Evolutionary conservation across 2,888 invertebrate species (phyloP).

Genomic region (Mythimna ferrago): DNA sequence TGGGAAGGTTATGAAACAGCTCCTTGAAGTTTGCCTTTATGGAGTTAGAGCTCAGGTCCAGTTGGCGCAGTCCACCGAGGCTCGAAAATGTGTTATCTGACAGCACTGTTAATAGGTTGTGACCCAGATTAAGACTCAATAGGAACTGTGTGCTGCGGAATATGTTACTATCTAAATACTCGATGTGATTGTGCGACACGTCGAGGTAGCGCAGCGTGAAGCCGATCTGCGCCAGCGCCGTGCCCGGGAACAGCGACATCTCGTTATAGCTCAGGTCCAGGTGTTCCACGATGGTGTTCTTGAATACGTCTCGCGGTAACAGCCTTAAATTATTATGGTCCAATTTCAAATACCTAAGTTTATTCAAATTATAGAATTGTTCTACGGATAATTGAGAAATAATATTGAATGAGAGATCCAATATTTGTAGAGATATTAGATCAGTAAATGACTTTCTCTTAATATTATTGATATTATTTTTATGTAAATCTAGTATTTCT

Average conservation of each 20-base stretch:
- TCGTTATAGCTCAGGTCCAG: constrained; percentile 95
- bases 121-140: constrained; percentile 94
- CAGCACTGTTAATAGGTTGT: constrained; percentile 95
- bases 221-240: constrained; percentile 94
- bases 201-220: constrained; percentile 95
- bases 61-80: constrained; percentile 93
- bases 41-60: constrained; percentile 95
- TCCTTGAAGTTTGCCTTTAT: constrained; percentile 96
- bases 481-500: constrained; percentile 94
- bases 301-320: constrained; percentile 94
- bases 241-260: constrained; percentile 94
- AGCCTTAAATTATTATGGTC: constrained; percentile 94
- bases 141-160: constrained; percentile 96
- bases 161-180: constrained; percentile 96
- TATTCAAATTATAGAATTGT: constrained; percentile 94
- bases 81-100: constrained; percentile 97
- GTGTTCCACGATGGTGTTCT: constrained; percentile 95
- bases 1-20: constrained; percentile 96
- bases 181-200: constrained; percentile 94
- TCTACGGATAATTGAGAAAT: constrained; percentile 94
- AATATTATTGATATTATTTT: constrained; percentile 93
- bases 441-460: constrained; percentile 95
- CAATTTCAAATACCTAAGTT: constrained; percentile 93
- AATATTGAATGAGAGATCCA: constrained; percentile 95
- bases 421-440: constrained; percentile 93